Conservation (phyloP, 2,113 vertebrate genomes). For the Nothocercus julius region DNA sequence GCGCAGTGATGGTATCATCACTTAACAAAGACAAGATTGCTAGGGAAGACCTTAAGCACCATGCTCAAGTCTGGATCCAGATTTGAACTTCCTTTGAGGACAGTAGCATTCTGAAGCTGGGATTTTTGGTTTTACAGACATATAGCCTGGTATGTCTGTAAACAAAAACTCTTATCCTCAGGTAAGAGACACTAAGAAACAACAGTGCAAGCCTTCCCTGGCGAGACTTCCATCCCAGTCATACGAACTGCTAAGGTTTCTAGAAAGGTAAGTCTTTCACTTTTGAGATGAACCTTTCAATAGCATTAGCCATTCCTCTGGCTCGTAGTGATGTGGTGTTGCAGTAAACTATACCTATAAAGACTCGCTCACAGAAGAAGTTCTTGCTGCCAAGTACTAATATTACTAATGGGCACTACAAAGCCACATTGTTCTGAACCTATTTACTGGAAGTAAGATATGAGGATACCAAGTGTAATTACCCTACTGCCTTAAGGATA, state of each 20-base stretch:
- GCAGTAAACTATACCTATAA: neutral
- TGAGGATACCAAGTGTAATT: constrained; percentile 52
- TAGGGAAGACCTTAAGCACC: neutral
- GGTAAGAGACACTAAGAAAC: neutral
- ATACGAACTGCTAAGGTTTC: neutral
- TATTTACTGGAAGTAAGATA: constrained; percentile 58
- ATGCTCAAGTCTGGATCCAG: neutral
- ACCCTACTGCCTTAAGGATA: constrained; percentile 43
- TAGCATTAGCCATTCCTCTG: neutral
- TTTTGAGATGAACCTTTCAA: neutral
- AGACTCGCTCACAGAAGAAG: neutral
- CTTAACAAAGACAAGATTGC: neutral
- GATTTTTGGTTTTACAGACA: neutral
- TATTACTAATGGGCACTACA: constrained; percentile 42
- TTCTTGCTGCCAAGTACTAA: neutral
- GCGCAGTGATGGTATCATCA: neutral
- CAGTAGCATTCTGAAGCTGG: neutral
- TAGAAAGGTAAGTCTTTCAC: neutral
- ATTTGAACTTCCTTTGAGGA: neutral
- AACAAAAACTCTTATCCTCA: neutral
- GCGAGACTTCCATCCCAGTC: neutral
- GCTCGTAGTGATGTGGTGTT: neutral
- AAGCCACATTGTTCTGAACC: constrained; percentile 48
- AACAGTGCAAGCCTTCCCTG: neutral
- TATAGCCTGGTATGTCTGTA: rapidly evolving